Percentiles rank a stretch among this genome's conserved stretches.
Conservation (phyloP, 2,888 invertebrate genomes). For the Drosophila birchii region DNA sequence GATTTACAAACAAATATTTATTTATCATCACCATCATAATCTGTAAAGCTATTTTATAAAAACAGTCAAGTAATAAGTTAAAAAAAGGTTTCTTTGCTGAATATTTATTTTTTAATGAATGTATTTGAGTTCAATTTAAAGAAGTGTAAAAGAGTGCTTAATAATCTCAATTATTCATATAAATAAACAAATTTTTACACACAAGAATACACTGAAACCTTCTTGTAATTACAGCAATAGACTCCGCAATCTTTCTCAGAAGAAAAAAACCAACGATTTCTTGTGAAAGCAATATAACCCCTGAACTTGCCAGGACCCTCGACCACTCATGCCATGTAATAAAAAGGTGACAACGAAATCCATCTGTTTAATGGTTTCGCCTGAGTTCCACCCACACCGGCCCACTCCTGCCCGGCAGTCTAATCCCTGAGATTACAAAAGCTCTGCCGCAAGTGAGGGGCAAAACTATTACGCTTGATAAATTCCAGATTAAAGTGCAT, state of each 20-base stretch:
- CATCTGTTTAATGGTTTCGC: constrained; percentile 75
- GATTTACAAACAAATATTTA: neutral
- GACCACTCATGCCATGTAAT: constrained; percentile 31
- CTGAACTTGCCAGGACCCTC: neutral
- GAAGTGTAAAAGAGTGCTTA: too few species aligned
- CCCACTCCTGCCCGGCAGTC: constrained; percentile 38
- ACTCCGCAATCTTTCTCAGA: neutral
- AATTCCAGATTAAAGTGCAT: constrained; percentile 81
- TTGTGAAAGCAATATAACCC: constrained; percentile 8
- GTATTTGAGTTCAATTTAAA: too few species aligned
- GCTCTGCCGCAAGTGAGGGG: constrained; percentile 31
- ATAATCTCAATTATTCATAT: too few species aligned
- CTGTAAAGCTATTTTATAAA: neutral
- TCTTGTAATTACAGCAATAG: constrained; percentile 2
- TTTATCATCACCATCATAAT: neutral
- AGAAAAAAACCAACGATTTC: neutral
- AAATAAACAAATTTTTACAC: neutral
- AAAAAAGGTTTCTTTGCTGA: neutral
- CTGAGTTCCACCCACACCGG: constrained; percentile 19
- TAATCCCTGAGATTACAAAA: constrained; percentile 75
- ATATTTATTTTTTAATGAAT: neutral
- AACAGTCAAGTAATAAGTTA: neutral
- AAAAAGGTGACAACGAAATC: constrained; percentile 75
- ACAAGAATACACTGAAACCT: too few species aligned
- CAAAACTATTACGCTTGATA: constrained; percentile 79